Percentiles rank a stretch among this genome's conserved stretches.
phyloP scores from a whole-genome alignment of 2,888 invertebrate genomes.

The Ditula angustiorana region DNA sequence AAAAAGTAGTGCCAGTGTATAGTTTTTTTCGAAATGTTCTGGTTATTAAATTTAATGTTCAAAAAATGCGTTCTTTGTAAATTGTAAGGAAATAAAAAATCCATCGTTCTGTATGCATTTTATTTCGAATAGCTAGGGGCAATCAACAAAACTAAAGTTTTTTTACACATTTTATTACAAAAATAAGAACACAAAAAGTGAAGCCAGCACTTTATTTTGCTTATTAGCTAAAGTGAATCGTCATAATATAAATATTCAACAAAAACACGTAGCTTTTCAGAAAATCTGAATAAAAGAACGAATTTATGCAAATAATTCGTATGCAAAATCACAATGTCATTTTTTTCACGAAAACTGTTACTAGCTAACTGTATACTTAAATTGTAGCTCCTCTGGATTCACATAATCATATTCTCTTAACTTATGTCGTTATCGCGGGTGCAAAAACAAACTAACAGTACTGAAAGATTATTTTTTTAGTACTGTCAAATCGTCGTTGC shows the following conservation, averaged over 20 bases:
- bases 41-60: too few species aligned
- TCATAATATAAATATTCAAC: slow-evolving; percentile 48
- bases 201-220: slow-evolving; percentile 31
- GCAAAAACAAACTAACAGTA: too few species aligned
- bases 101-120: slow-evolving; percentile 33
- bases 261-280: slow-evolving; percentile 46
- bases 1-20: too few species aligned
- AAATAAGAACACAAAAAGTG: slow-evolving; percentile 22
- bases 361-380: slow-evolving; percentile 46
- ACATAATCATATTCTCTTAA: slow-evolving; percentile 35
- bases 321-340: slow-evolving; percentile 43
- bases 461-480: too few species aligned
- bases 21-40: too few species aligned
- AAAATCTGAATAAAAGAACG: slow-evolving; percentile 49
- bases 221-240: slow-evolving; percentile 35
- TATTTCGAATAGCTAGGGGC: slow-evolving; percentile 47
- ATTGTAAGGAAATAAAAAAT: slow-evolving; percentile 40
- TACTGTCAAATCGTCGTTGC: too few species aligned
- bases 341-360: slow-evolving; percentile 11
- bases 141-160: slow-evolving; percentile 44
- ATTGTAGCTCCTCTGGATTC: slow-evolving; percentile 41
- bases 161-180: slow-evolving; percentile 33
- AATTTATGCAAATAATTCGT: slow-evolving; percentile 47
- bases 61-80: neutral
- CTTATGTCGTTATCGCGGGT: too few species aligned